phyloP scores from a whole-genome alignment of 2,113 vertebrate genomes.

The Bos indicus region DNA sequence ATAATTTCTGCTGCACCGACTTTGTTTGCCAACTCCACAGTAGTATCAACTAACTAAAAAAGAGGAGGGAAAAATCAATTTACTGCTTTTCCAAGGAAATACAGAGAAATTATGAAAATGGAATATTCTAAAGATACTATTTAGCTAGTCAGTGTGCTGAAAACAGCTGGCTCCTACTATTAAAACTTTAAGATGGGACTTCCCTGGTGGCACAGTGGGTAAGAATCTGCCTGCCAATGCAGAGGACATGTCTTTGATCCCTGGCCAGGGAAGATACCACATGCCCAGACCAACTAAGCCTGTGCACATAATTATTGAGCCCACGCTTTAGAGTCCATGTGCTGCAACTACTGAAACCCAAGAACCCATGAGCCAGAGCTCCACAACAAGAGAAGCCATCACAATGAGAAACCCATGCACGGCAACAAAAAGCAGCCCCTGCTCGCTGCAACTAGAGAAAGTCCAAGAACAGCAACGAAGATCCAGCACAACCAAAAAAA shows the following conservation, averaged over 20 bases:
- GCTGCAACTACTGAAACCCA: neutral
- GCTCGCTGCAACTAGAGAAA: neutral
- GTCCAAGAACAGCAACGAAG: neutral
- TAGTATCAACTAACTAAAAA: conserved; percentile 96
- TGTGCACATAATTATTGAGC: neutral
- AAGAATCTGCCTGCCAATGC: neutral
- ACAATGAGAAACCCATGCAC: neutral
- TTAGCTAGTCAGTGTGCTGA: neutral
- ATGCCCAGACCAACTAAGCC: neutral
- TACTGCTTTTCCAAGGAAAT: neutral
- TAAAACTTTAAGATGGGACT: neutral
- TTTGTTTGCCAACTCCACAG: conserved; percentile 98
- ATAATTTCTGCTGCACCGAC: conserved; percentile 99
- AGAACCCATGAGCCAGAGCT: neutral
- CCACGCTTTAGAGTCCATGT: neutral
- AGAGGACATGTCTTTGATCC: neutral
- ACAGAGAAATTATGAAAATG: neutral
- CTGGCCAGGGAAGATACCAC: neutral
- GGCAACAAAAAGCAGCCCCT: neutral
- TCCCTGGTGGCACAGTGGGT: neutral
- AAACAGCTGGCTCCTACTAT: neutral
- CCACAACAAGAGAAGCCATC: neutral
- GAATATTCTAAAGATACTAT: neutral
- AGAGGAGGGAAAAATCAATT: neutral
- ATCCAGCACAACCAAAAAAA: neutral